phyloP scores from a whole-genome alignment of 2,113 vertebrate genomes.

The Noctilio leporinus region DNA sequence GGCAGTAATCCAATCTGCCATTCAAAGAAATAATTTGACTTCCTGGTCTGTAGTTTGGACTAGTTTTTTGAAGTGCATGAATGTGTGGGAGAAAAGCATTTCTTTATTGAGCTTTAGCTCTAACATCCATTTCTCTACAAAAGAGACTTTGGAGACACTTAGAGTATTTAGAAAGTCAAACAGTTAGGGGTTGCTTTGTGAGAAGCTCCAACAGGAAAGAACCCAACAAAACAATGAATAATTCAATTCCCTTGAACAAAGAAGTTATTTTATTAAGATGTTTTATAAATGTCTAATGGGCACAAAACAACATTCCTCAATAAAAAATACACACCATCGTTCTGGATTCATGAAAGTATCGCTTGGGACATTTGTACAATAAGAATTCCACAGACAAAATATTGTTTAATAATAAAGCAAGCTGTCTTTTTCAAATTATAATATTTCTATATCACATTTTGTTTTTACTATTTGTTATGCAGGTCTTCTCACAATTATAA shows the following conservation, averaged over 20 bases:
- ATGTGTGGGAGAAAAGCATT: background rate
- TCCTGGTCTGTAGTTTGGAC: background rate
- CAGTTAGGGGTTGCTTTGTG: constrained; percentile 30
- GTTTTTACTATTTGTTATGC: background rate
- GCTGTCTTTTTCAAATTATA: background rate
- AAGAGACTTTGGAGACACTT: constrained; percentile 43
- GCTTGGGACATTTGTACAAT: constrained; percentile 5
- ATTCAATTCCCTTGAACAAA: constrained; percentile 63
- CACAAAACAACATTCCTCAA: constrained; percentile 45
- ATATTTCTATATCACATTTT: fast-evolving
- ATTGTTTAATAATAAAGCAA: background rate
- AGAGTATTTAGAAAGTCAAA: constrained; percentile 48
- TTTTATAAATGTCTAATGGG: constrained; percentile 45
- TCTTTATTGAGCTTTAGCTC: background rate
- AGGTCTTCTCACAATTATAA: background rate
- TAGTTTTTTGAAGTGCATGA: background rate
- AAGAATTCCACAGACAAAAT: background rate
- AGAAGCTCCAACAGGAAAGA: constrained; percentile 55
- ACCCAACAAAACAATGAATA: constrained; percentile 54
- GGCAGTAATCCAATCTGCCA: background rate
- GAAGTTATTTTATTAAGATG: constrained; percentile 54
- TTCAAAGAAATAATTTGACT: background rate
- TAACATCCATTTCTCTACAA: constrained; percentile 31
- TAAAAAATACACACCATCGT: background rate
- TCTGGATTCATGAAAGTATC: constrained; percentile 29